These are phyloP conservation scores for Scophthalmus maximus DNA, from an alignment of 2,113 vertebrate genomes.

Conservation along the genomic window DNA sequence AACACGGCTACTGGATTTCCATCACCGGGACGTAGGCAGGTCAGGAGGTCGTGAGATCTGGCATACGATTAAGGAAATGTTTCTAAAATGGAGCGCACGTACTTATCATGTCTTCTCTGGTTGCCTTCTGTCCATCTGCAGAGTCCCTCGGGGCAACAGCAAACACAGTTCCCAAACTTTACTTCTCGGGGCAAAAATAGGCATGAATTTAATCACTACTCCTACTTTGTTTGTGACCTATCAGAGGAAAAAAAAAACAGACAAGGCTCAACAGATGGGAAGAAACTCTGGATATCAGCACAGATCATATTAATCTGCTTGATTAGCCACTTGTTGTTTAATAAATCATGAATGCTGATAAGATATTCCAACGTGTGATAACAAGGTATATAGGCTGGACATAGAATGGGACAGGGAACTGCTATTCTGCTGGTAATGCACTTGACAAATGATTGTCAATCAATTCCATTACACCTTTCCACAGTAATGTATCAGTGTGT, in stretches of 20 bases:
- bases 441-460: not conserved
- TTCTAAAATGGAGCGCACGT: constrained; percentile 50
- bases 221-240: constrained; percentile 13
- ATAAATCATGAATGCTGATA: constrained; percentile 5
- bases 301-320: not conserved
- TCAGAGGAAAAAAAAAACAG: not conserved
- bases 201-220: not conserved
- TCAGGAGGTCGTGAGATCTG: constrained; percentile 68
- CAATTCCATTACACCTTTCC: too few species aligned
- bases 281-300: not conserved
- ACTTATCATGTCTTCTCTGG: constrained; percentile 56
- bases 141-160: constrained; percentile 38
- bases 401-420: not conserved
- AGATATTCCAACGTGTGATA: constrained; percentile 5
- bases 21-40: constrained; percentile 40
- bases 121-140: constrained; percentile 31
- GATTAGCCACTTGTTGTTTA: not conserved
- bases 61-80: constrained; percentile 47
- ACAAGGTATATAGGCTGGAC: constrained; percentile 7
- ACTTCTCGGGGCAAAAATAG: constrained; percentile 40
- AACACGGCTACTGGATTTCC: constrained; percentile 24
- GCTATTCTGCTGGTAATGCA: not conserved
- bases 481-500: not conserved
- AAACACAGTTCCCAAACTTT: constrained; percentile 57
- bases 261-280: not conserved